Base-by-base conservation (phyloP, 2,113 vertebrate species). In the Cyprinus carpio region DNA sequence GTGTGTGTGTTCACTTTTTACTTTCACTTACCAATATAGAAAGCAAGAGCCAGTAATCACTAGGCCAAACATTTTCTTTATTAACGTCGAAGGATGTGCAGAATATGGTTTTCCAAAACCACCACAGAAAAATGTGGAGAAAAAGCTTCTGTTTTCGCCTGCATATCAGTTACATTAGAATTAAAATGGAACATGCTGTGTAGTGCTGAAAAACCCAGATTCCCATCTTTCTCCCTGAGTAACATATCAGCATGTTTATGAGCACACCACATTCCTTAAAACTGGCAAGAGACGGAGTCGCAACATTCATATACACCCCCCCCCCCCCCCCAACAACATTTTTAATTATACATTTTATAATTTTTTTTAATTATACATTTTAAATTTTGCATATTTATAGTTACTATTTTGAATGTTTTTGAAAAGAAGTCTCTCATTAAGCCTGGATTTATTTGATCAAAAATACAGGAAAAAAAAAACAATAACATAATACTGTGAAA, bases 241-340 rank as follows among this genome's bases (percentile, higher is more conserved):
- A 31, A 67, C 43, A 67, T 67, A n/a, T 81, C 43, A 31, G 16
- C 79, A 67, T 67, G 79, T 81, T 81, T 67, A 67, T 31, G 79
- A 67, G 79, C 79, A 81, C 43, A 81, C 43, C 25, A 51, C 40
- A 67, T 49, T 81, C 40, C 25, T 81, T 67, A 49, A 79, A 65
- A 81, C 1, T 25, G 25, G 69, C 40, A 29, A 49, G n/a, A 67
- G 43, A 81, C 60, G 62, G 51, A 81, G 40, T 67, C 40, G 3
- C 16, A 81, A 18, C 43, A 76, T 76, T 54, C 27, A 76, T 76
- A 76, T 54, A 81, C 79, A 67, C 79, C 43, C 25, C 37, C 37
- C 6, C 6, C 37, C 37, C 37, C 6, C 4, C 34, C 34, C 6
- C n/a, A n/a, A n/a, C 2, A 34, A 3, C 34, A 4, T 34, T 34